Conservation (phyloP, 2,888 invertebrate species). For the Pteria penguin region DNA sequence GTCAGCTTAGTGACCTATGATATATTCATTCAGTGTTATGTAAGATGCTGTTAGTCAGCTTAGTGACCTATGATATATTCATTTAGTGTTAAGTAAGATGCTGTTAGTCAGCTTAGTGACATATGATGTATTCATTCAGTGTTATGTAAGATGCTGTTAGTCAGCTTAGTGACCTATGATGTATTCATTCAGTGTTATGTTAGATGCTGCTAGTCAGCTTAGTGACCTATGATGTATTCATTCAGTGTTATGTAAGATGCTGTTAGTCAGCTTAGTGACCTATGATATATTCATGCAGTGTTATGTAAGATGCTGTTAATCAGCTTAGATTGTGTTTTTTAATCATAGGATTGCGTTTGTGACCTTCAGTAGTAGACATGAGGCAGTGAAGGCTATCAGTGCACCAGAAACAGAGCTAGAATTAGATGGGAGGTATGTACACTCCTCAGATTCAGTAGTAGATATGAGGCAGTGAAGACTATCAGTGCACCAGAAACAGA, state of each 20-base stretch:
- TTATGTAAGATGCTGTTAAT: background rate
- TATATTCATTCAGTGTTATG: too few species aligned
- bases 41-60: too few species aligned
- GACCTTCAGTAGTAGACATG: slow-evolving; percentile 50
- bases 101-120: too few species aligned
- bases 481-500: slow-evolving; percentile 43
- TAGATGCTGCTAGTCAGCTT: background rate
- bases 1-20: too few species aligned
- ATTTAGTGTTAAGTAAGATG: too few species aligned
- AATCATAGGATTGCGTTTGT: slow-evolving; percentile 60
- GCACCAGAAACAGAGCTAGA: slow-evolving; percentile 33
- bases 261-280: background rate
- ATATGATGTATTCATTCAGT: too few species aligned
- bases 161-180: too few species aligned
- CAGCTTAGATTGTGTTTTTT: background rate
- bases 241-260: background rate
- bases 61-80: too few species aligned
- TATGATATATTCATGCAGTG: too few species aligned
- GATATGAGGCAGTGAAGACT: slow-evolving; percentile 45
- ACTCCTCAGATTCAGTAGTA: background rate
- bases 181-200: too few species aligned
- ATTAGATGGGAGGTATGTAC: background rate
- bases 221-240: too few species aligned
- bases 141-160: too few species aligned
- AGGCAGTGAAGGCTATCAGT: slow-evolving; percentile 48